Base-by-base conservation (phyloP, 2,113 vertebrate genomes). In the Corydoras sp. region DNA sequence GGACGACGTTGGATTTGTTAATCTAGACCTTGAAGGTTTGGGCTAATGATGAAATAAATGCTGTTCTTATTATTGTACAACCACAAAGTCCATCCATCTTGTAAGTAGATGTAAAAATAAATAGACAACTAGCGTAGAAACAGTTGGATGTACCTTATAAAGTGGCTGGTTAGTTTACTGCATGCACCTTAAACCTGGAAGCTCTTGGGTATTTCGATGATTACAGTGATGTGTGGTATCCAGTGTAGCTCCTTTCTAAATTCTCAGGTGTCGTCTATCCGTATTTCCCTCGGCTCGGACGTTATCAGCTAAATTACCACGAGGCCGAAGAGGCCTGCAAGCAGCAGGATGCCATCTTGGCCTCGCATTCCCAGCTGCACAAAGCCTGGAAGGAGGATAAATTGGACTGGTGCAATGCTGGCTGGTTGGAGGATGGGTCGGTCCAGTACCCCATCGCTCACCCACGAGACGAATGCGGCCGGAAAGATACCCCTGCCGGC, bases 381-480 rank as follows among this genome's bases (percentile, higher is more conserved):
- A 91, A 93, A 76, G 95, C 95, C 29, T 98, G 94, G 94, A 85
- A 92, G 72, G 91, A 94, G 0, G 96, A n/a, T n/a, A n/a, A 95
- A 0, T 81, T 98, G 77, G 93, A 98, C 79, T 97, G 95, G 96
- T 98, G 96, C 85, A 96, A 97, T 10, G 96, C 96, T 0, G 96
- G 96, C 35, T 98, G 96, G 96, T 83, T 98, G 79, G 86, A 93
- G 31, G 95, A 98, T 1, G 95, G 95, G 60, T 97, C 95, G 0
- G 96, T 98, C 72, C 95, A 95, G 65, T 98, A 98, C 18, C 96
- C 96, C 2, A 93, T 97, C 82, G 85, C 93, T 71, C 90, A 90
- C 73, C 93, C 95, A 0, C 88, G 95, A 9, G 94, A 95, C 63
- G 76, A 90, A 67, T 98, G 95, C 2, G 95, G 96, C 13, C 88